phyloP scores from a whole-genome alignment of 2,113 vertebrate genomes.

The Xiphorhynchus elegans region DNA sequence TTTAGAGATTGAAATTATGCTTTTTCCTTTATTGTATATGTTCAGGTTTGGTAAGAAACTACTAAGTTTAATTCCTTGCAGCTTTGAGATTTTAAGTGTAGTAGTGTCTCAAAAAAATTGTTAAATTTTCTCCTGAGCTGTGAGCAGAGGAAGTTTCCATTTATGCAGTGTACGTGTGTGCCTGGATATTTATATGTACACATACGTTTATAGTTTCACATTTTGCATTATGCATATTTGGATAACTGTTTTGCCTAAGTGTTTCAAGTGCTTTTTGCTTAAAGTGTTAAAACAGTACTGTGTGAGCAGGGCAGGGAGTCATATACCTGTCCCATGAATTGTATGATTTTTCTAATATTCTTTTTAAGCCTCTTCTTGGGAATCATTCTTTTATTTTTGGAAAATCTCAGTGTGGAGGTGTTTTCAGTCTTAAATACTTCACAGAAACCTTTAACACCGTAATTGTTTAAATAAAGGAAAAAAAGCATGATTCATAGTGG shows the following conservation, averaged over 20 bases:
- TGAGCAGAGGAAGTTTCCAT: neutral
- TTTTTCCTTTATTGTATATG: neutral
- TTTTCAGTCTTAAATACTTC: neutral
- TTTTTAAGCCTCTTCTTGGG: neutral
- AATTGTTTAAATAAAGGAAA: neutral
- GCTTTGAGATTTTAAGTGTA: neutral
- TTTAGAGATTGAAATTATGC: neutral
- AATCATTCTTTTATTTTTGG: neutral
- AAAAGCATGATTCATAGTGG: neutral
- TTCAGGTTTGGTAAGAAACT: neutral
- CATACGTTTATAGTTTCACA: neutral
- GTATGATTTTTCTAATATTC: neutral
- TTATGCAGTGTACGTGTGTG: neutral
- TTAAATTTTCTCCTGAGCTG: neutral
- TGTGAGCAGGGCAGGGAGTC: neutral
- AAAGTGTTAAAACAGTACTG: neutral
- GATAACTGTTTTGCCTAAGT: neutral
- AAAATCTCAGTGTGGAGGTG: neutral
- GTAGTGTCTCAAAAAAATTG: neutral
- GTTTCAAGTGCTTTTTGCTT: neutral
- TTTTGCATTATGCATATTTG: neutral
- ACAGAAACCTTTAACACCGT: neutral
- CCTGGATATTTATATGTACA: neutral
- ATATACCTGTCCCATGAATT: neutral
- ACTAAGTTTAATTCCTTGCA: neutral